phyloP scores from a whole-genome alignment of 2,113 vertebrate species.

The Globicephala melas region DNA sequence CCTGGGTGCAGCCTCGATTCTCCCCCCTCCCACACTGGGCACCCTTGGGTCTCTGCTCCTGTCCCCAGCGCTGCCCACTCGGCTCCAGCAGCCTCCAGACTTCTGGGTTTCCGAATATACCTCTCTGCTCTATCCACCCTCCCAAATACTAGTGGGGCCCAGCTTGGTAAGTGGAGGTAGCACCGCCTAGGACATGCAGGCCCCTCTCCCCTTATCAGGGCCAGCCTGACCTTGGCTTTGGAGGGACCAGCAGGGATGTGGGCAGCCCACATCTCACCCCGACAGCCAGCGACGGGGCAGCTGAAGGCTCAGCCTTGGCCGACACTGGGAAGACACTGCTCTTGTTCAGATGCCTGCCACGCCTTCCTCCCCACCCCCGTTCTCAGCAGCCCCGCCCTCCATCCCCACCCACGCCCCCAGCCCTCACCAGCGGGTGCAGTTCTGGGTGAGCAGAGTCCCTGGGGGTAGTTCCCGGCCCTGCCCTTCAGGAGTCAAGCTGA shows the following conservation, averaged over 20 bases:
- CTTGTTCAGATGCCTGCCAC: not conserved
- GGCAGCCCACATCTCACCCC: slow-evolving; percentile 82
- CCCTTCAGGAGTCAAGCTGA: slow-evolving; percentile 76
- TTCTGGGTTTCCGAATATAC: not conserved
- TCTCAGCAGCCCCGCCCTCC: not conserved
- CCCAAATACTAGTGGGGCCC: not conserved
- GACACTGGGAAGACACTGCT: slow-evolving; percentile 72
- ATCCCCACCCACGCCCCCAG: fast-evolving
- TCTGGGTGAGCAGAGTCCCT: slow-evolving; percentile 78
- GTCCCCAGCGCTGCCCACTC: fast-evolving
- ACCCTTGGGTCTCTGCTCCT: fast-evolving
- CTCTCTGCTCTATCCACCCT: not conserved
- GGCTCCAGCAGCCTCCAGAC: too few relatives aligned
- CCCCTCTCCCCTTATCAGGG: not conserved
- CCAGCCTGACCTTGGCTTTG: not conserved
- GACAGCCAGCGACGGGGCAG: slow-evolving; percentile 83
- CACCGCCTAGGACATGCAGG: slow-evolving; percentile 73
- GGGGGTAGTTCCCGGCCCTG: slow-evolving; percentile 72
- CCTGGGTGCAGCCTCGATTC: not conserved
- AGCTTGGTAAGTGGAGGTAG: not conserved
- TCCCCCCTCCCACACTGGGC: fast-evolving
- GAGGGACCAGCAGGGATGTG: not conserved
- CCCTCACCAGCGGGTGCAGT: slow-evolving; percentile 89
- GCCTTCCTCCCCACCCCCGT: not conserved
- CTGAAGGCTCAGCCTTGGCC: slow-evolving; percentile 85